These are phyloP conservation scores for Lithobates pipiens DNA, from an alignment of 2,797 vertebrate genomes.

Conservation along the genomic window DNA sequence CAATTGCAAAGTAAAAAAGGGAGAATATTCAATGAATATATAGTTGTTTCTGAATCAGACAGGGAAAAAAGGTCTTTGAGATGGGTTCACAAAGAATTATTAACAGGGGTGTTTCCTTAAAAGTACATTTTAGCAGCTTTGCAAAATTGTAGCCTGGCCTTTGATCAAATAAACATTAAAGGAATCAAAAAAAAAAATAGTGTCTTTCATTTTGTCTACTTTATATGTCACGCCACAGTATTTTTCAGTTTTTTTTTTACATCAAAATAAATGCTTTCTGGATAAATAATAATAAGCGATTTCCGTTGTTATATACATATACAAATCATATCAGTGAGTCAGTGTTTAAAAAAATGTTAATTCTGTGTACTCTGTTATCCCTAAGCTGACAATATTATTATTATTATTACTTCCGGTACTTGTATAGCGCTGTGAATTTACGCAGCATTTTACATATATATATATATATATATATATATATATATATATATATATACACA, in stretches of 20 bases:
- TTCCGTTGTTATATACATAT: neutral
- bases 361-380: too few relatives aligned
- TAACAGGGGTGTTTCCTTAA: conserved; percentile 21
- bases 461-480: too few relatives aligned
- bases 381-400: too few relatives aligned
- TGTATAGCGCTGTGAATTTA: too few relatives aligned
- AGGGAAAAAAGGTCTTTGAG: conserved; percentile 18
- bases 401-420: too few relatives aligned
- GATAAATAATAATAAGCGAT: neutral
- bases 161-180: conserved; percentile 44
- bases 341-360: too few relatives aligned
- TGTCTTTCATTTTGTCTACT: conserved; percentile 21
- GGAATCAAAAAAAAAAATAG: neutral
- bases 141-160: conserved; percentile 7
- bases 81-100: conserved; percentile 48
- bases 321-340: too few relatives aligned
- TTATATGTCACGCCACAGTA: neutral
- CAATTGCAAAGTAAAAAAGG: conserved; percentile 36
- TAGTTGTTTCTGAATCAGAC: conserved; percentile 7
- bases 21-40: conserved; percentile 33
- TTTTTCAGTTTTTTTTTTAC: conserved; percentile 7
- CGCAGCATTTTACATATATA: too few relatives aligned
- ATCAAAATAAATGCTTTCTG: neutral
- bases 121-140: conserved; percentile 6
- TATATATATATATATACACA: too few relatives aligned